phyloP scores from a whole-genome alignment of 1,140 invertebrate species.

The Caenorhabditis elegans region WBcel235 BX284603.4:8571501-8572000 shows the following conservation, averaged over 20 bases:
- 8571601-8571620: too few relatives aligned
- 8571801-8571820: not conserved
- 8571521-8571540: too few relatives aligned
- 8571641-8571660: too few relatives aligned
- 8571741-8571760: not conserved
- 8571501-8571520: too few relatives aligned
- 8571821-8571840: slow-evolving; percentile 24
- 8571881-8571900: not conserved
- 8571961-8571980: slow-evolving; percentile 6
- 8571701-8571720: not conserved
- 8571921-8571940: not conserved
- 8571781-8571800: too few relatives aligned
- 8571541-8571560: too few relatives aligned
- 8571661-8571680: too few relatives aligned
- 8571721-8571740: slow-evolving; percentile 3
- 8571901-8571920: slow-evolving; percentile 28
- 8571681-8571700: not conserved
- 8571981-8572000: not conserved
- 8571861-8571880: not conserved
- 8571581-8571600: too few relatives aligned
- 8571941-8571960: not conserved
- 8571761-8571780: too few relatives aligned
- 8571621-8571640: too few relatives aligned
- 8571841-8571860: not conserved
- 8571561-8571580: too few relatives aligned